These are phyloP conservation scores for Aphelinus certus DNA, from an alignment of 1,140 invertebrate genomes.

Conservation along the genomic window DNA sequence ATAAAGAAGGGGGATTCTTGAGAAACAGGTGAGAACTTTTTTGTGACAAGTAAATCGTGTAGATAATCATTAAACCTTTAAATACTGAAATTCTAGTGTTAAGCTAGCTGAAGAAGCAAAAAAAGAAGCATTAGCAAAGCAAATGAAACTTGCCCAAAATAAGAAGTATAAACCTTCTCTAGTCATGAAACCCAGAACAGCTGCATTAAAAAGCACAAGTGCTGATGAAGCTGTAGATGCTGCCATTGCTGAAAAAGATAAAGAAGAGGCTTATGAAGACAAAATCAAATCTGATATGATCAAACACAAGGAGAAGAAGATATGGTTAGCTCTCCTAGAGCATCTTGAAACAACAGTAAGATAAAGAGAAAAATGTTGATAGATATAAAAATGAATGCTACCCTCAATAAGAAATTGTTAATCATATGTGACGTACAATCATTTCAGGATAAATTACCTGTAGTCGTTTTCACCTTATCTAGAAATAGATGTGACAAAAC, in stretches of 20 bases:
- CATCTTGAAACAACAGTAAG: slow-evolving; percentile 75
- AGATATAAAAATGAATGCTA: background rate
- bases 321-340: slow-evolving; percentile 86
- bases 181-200: slow-evolving; percentile 9
- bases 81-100: slow-evolving; percentile 7
- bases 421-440: too few relatives aligned
- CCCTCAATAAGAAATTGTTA: slow-evolving; percentile 13
- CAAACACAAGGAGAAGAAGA: slow-evolving; percentile 76
- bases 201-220: slow-evolving; percentile 29
- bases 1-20: slow-evolving; percentile 77
- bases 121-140: slow-evolving; percentile 24
- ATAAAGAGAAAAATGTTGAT: background rate
- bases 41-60: background rate
- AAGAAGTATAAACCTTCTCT: slow-evolving; percentile 34
- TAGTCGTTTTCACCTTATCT: slow-evolving; percentile 94
- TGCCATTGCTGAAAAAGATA: slow-evolving; percentile 17
- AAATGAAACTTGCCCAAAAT: slow-evolving; percentile 31
- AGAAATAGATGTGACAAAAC: slow-evolving; percentile 82
- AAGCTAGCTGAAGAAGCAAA: slow-evolving; percentile 19
- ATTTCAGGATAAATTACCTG: slow-evolving; percentile 81
- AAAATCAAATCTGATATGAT: slow-evolving; percentile 44
- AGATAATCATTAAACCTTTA: background rate
- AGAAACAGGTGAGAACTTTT: slow-evolving; percentile 71
- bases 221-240: slow-evolving; percentile 29
- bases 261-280: slow-evolving; percentile 36